phyloP scores from a whole-genome alignment of 1,140 invertebrate genomes.

The Hylaeus anthracinus region DNA sequence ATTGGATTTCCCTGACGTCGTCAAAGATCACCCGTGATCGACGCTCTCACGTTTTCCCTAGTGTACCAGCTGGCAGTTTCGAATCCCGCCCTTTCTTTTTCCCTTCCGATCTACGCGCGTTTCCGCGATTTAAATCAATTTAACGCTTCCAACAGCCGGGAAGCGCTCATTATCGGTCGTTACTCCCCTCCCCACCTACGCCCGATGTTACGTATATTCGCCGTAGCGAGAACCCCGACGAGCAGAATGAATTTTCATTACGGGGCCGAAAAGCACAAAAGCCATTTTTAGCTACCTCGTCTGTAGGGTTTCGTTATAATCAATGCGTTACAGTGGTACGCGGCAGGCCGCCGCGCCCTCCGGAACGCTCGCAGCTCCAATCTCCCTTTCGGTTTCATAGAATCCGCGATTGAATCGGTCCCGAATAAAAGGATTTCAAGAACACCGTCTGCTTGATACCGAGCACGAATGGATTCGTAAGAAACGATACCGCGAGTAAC shows the following conservation, averaged over 20 bases:
- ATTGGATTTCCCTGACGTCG: too few species aligned
- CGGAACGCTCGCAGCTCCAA: slow-evolving; percentile 16
- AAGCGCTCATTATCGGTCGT: slow-evolving; percentile 45
- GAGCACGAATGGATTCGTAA: background rate
- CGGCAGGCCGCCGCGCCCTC: background rate
- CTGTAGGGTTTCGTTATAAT: slow-evolving; percentile 45
- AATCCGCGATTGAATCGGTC: slow-evolving; percentile 21
- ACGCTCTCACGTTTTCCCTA: background rate
- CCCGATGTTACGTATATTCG: slow-evolving; percentile 20
- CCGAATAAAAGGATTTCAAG: slow-evolving; percentile 10
- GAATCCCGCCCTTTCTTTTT: background rate
- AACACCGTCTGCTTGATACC: background rate
- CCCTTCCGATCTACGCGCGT: background rate
- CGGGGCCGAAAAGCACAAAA: slow-evolving; percentile 9
- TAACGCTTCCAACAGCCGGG: slow-evolving; percentile 40
- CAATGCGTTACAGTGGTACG: slow-evolving; percentile 4
- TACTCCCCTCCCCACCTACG: slow-evolving; percentile 18
- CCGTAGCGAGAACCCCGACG: slow-evolving; percentile 14
- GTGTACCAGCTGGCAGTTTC: background rate
- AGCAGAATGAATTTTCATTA: slow-evolving; percentile 51
- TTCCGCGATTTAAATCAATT: slow-evolving; percentile 49
- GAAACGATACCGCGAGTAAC: background rate
- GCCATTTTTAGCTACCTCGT: slow-evolving; percentile 24
- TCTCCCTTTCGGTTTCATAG: slow-evolving; percentile 24
- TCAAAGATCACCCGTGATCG: background rate